phyloP scores from a whole-genome alignment of 2,888 invertebrate genomes.

The Drosophila neotestacea region DNA sequence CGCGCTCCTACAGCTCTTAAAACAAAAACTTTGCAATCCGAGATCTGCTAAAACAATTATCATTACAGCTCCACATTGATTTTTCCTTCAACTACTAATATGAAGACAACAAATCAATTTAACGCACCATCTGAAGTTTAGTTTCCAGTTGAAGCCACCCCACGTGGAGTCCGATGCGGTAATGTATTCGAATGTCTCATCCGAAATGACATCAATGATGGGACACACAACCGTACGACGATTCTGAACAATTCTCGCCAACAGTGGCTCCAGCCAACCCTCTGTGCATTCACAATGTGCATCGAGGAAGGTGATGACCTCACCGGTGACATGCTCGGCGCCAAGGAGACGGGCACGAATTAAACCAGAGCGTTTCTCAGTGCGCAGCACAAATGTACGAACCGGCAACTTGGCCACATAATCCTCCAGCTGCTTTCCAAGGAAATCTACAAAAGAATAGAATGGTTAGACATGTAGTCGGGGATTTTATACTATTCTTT shows the following conservation, averaged over 20 bases:
- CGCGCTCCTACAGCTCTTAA: neutral
- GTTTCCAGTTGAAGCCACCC: conserved; percentile 99
- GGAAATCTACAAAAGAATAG: conserved; percentile 89
- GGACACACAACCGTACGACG: conserved; percentile 98
- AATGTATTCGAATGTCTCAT: conserved; percentile 99
- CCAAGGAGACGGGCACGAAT: conserved; percentile 98
- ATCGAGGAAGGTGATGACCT: conserved; percentile 85
- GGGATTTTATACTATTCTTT: conserved; percentile 18
- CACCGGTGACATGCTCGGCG: conserved; percentile 92
- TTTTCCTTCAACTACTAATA: neutral
- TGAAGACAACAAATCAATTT: neutral
- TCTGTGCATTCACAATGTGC: conserved; percentile 89
- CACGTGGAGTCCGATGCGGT: conserved; percentile 99
- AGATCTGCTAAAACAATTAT: neutral
- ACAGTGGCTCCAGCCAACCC: conserved; percentile 98
- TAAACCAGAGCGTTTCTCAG: conserved; percentile 96
- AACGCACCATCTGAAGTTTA: conserved; percentile 97
- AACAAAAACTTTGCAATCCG: neutral
- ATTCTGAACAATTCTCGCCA: conserved; percentile 96
- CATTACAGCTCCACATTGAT: neutral
- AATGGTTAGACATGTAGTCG: neutral
- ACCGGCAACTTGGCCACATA: conserved; percentile 95
- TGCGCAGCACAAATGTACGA: conserved; percentile 94
- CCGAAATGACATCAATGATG: conserved; percentile 99
- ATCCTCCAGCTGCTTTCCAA: conserved; percentile 94